Percentiles rank a stretch among this genome's conserved stretches.
Evolutionary conservation across 1,140 invertebrate species (phyloP).

Genomic region (Samia ricini): DNA sequence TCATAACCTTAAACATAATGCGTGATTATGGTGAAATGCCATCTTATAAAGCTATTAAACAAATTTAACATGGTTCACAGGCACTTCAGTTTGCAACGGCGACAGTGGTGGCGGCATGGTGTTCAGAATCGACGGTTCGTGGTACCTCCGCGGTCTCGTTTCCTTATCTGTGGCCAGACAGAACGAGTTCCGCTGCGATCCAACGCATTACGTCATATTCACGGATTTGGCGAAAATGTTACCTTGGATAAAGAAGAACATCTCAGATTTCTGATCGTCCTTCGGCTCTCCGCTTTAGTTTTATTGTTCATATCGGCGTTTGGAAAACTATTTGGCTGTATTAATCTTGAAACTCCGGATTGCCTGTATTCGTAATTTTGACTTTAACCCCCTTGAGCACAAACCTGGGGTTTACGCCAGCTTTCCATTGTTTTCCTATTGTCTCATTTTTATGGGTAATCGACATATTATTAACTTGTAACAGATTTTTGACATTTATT

Average conservation of each 20-base stretch:
- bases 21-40: too few species aligned
- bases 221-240: constrained; percentile 78
- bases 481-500: too few species aligned
- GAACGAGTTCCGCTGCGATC: constrained; percentile 75
- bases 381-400: too few species aligned
- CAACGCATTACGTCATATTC: constrained; percentile 78
- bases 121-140: constrained; percentile 56
- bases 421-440: too few species aligned
- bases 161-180: constrained; percentile 75
- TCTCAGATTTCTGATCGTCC: constrained; percentile 30
- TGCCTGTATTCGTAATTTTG: too few species aligned
- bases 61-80: constrained; percentile 27
- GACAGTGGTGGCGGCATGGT: constrained; percentile 81
- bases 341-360: too few species aligned
- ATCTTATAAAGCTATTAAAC: not conserved
- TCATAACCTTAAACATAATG: too few species aligned
- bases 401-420: too few species aligned
- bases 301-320: too few species aligned
- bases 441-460: too few species aligned
- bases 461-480: too few species aligned
- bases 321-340: too few species aligned
- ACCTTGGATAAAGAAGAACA: constrained; percentile 71
- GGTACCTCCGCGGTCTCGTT: constrained; percentile 78
- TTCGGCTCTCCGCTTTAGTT: not conserved
- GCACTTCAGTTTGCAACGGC: constrained; percentile 78